Conservation (phyloP, 1,140 invertebrate genomes). For the Drosophila santomea region DNA sequence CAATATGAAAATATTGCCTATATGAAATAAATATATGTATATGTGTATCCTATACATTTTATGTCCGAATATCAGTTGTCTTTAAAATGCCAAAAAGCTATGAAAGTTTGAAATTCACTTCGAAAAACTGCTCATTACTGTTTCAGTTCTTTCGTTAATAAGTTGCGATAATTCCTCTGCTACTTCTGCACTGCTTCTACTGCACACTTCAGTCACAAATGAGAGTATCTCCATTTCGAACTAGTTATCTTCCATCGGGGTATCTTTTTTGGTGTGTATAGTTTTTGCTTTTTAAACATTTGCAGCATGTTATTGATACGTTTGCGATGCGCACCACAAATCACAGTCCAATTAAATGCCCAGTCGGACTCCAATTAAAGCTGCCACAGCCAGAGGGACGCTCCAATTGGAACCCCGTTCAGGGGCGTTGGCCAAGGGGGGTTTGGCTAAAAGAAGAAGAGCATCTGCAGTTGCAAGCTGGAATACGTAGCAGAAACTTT, state of each 20-base stretch:
- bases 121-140: too few species aligned
- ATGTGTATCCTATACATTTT: too few species aligned
- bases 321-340: slow-evolving; percentile 68
- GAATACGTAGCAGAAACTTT: slow-evolving; percentile 64
- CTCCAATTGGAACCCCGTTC: slow-evolving; percentile 16
- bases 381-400: slow-evolving; percentile 46
- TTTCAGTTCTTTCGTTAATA: neutral
- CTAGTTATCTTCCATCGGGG: neutral
- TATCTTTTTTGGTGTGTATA: neutral
- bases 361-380: slow-evolving; percentile 75
- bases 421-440: neutral
- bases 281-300: slow-evolving; percentile 22
- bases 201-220: too few species aligned
- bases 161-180: neutral
- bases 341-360: slow-evolving; percentile 77
- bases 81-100: too few species aligned
- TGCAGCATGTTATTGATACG: slow-evolving; percentile 62
- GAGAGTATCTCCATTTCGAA: slow-evolving; percentile 1
- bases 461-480: slow-evolving; percentile 40
- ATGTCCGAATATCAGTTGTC: too few species aligned
- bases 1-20: too few species aligned
- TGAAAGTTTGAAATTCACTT: too few species aligned
- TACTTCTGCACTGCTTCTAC: too few species aligned
- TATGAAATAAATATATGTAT: too few species aligned
- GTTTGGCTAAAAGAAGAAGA: neutral